A percentile compares a stretch with the other conserved stretches of the same genome.
phyloP scores from a whole-genome alignment of 2,797 vertebrate species.

The Tachyglossus aculeatus region DNA sequence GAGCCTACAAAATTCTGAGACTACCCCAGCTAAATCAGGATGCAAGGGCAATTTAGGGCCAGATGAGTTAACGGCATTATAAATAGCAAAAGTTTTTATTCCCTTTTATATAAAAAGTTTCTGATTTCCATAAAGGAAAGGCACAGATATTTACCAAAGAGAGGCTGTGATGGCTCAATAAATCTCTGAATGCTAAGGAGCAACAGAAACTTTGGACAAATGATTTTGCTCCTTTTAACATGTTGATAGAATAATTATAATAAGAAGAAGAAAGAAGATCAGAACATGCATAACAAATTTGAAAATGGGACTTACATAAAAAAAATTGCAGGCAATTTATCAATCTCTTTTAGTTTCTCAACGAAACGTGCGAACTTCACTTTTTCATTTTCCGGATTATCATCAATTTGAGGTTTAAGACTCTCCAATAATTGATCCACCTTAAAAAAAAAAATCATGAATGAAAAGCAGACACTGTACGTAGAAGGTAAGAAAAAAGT shows the following conservation, averaged over 20 bases:
- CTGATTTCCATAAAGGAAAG: not conserved
- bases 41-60: too few species aligned
- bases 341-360: conserved; percentile 58
- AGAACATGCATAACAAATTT: not conserved
- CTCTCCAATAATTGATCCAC: conserved; percentile 28
- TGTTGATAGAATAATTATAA: too few species aligned
- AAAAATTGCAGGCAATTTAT: conserved; percentile 66
- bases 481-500: not conserved
- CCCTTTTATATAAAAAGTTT: too few species aligned
- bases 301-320: conserved; percentile 64
- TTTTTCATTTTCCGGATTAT: conserved; percentile 22
- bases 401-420: conserved; percentile 50
- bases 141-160: not conserved
- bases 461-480: not conserved
- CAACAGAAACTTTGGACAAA: not conserved
- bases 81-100: too few species aligned
- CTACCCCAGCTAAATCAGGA: too few species aligned
- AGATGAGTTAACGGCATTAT: too few species aligned
- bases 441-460: conserved; percentile 25
- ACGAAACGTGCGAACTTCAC: conserved; percentile 57
- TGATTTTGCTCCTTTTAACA: not conserved
- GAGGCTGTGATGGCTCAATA: not conserved
- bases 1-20: too few species aligned
- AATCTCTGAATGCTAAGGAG: not conserved
- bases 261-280: not conserved